These are phyloP conservation scores for Chaetogeoica ovagalla DNA, from an alignment of 2,888 invertebrate species.

Conservation along the genomic window DNA sequence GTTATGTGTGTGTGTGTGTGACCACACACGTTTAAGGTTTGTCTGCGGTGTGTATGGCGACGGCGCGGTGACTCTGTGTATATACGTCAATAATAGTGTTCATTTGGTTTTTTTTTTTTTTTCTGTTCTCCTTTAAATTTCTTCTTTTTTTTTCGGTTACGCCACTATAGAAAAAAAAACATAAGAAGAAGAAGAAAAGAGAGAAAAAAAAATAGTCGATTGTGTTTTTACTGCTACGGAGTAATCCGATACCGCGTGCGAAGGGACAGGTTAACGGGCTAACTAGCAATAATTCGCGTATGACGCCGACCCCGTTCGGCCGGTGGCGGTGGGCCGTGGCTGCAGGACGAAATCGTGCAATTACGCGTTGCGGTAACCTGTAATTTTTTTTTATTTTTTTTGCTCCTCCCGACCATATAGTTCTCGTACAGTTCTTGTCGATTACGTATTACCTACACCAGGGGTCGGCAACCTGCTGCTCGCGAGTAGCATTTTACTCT, in stretches of 20 bases:
- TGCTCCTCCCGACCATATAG: background rate
- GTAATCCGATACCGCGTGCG: conserved; percentile 40
- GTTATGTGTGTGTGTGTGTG: conserved; percentile 13
- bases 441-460: conserved; percentile 27
- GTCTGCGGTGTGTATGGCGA: background rate
- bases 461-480: too few species aligned
- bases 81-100: conserved; percentile 17
- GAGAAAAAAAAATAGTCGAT: conserved; percentile 25
- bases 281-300: background rate
- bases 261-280: conserved; percentile 45
- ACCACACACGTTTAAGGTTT: conserved; percentile 50
- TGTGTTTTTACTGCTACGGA: conserved; percentile 8
- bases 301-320: background rate
- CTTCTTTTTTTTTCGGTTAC: conserved; percentile 21
- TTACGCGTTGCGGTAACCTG: conserved; percentile 38
- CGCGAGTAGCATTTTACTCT: too few species aligned
- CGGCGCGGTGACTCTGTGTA: background rate
- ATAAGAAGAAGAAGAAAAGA: too few species aligned
- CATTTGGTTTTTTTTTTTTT: background rate
- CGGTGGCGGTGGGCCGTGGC: conserved; percentile 13
- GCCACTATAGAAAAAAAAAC: conserved; percentile 13
- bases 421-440: conserved; percentile 25
- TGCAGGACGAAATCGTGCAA: conserved; percentile 36
- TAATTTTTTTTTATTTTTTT: conserved; percentile 22
- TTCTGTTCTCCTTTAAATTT: background rate